Evolutionary conservation across 2,888 invertebrate genomes (phyloP).

Genomic region (Cantharis nigra): DNA sequence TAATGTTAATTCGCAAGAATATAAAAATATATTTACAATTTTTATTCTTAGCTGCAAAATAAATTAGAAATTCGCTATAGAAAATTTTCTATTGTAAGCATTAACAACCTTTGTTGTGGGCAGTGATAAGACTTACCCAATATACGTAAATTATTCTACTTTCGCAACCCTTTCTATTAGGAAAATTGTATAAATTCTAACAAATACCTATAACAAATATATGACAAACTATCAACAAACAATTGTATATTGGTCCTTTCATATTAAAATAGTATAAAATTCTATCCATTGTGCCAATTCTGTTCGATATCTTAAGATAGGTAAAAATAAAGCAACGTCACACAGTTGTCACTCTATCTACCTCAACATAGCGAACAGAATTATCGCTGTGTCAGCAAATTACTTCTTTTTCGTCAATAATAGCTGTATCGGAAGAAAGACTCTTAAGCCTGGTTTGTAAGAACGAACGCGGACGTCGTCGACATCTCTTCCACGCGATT

Average conservation of each 20-base stretch:
- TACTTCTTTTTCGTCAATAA: conserved; percentile 84
- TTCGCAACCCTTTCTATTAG: conserved; percentile 11
- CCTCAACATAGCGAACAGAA: conserved; percentile 91
- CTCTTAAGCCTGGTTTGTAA: conserved; percentile 81
- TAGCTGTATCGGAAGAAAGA: conserved; percentile 78
- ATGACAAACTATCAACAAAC: conserved; percentile 34
- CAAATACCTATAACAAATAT: conserved; percentile 43
- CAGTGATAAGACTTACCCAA: conserved; percentile 16
- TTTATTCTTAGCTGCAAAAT: background rate
- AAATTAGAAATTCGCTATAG: conserved; percentile 14
- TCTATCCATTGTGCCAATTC: conserved; percentile 42
- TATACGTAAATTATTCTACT: conserved; percentile 6
- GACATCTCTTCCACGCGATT: conserved; percentile 53
- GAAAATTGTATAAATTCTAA: conserved; percentile 35
- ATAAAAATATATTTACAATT: background rate
- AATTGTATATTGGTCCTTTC: conserved; percentile 35
- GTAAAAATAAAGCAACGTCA: conserved; percentile 60
- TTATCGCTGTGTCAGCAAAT: conserved; percentile 96
- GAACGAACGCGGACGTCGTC: conserved; percentile 73
- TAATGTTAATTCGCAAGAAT: background rate
- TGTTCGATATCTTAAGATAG: conserved; percentile 43
- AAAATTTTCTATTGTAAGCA: conserved; percentile 25
- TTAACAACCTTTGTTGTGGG: conserved; percentile 27
- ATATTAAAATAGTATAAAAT: conserved; percentile 30
- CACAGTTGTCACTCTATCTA: conserved; percentile 89